Conservation (phyloP, 2,113 vertebrate species). For the Apodemus speciosus region DNA sequence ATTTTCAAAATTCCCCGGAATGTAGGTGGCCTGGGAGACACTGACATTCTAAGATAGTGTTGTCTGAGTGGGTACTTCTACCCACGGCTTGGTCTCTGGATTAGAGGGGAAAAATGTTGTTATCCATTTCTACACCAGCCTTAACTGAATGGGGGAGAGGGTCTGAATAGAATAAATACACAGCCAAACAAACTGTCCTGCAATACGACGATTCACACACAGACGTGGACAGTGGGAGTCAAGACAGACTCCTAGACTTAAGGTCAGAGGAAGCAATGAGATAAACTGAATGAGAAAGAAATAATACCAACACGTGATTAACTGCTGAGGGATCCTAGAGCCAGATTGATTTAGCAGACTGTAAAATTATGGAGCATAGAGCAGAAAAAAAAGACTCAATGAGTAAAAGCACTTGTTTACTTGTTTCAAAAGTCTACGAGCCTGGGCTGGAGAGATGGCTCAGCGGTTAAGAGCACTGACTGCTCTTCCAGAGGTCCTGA, state of each 20-base stretch:
- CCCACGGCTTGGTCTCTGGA: slow-evolving; percentile 23
- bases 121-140: background rate
- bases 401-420: background rate
- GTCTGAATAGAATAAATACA: background rate
- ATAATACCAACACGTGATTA: background rate
- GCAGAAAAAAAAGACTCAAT: background rate
- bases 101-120: background rate
- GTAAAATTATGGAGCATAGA: background rate
- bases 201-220: background rate
- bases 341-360: background rate
- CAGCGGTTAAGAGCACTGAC: too few species aligned
- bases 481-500: too few species aligned
- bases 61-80: slow-evolving; percentile 48
- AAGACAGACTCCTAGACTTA: background rate
- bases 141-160: background rate
- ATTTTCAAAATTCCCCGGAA: slow-evolving; percentile 69
- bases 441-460: too few species aligned
- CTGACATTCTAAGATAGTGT: slow-evolving; percentile 56
- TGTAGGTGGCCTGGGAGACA: slow-evolving; percentile 70
- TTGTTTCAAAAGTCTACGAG: background rate
- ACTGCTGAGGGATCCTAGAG: background rate
- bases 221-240: background rate
- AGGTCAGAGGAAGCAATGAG: background rate
- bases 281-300: slow-evolving; percentile 9
- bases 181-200: background rate